phyloP scores from a whole-genome alignment of 1,140 invertebrate species.

The Alviniconcha marisindica region DNA sequence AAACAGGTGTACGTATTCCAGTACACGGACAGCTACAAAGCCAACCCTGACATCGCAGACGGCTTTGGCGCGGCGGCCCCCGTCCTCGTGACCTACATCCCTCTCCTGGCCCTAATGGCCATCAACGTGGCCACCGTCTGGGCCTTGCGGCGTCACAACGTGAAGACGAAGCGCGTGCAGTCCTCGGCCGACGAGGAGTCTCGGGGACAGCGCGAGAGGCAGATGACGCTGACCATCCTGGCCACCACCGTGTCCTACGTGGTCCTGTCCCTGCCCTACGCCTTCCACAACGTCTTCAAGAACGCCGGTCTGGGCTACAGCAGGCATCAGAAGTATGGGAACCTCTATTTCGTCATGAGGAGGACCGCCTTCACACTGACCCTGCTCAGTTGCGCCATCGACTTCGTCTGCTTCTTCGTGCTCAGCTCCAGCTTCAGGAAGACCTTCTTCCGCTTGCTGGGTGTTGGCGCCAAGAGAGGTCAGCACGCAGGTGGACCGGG shows the following conservation, averaged over 20 bases:
- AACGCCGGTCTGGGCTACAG: background rate
- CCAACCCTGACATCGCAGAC: background rate
- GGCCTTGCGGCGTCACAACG: constrained; percentile 32
- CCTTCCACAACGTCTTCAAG: constrained; percentile 15
- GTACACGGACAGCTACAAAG: background rate
- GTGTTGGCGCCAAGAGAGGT: background rate
- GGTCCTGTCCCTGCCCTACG: constrained; percentile 18
- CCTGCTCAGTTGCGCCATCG: constrained; percentile 25
- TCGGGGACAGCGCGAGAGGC: background rate
- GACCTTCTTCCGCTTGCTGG: background rate
- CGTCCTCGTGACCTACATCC: constrained; percentile 25
- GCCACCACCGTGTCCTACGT: background rate
- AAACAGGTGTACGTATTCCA: background rate
- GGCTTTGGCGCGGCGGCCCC: constrained; percentile 1
- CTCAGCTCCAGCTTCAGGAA: constrained; percentile 16
- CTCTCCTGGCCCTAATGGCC: background rate
- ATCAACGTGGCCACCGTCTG: background rate
- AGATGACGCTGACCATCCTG: constrained; percentile 24
- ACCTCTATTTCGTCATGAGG: constrained; percentile 13
- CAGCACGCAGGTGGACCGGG: background rate
- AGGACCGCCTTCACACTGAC: constrained; percentile 4
- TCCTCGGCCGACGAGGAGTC: constrained; percentile 1
- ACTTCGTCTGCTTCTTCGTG: constrained; percentile 19
- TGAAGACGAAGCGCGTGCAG: background rate
- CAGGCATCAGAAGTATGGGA: constrained; percentile 19